These are phyloP conservation scores for Bellardia pandia DNA, from an alignment of 2,888 invertebrate species.

Conservation along the genomic window DNA sequence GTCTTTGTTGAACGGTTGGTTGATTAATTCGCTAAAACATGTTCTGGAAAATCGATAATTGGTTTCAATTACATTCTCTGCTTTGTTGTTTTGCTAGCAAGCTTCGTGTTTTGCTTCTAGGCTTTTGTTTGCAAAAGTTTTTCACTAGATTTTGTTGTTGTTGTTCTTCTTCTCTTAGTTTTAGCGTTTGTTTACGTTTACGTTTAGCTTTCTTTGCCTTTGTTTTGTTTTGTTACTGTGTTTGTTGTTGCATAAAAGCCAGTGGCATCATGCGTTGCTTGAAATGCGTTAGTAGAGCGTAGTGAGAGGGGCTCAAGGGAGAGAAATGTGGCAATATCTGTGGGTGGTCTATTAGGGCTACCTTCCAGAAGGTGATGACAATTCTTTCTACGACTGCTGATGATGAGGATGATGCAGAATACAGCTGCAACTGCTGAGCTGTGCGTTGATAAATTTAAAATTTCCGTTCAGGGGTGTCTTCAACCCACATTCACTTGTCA, in stretches of 20 bases:
- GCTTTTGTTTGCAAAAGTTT: constrained; percentile 47
- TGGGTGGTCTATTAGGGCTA: neutral
- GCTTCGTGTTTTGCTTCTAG: constrained; percentile 32
- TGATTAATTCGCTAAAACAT: constrained; percentile 52
- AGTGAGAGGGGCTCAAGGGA: neutral
- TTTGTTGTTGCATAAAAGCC: constrained; percentile 34
- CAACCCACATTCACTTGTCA: constrained; percentile 49
- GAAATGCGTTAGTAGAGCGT: neutral
- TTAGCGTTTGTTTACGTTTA: constrained; percentile 11
- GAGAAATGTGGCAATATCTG: constrained; percentile 15
- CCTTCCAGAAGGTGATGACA: constrained; percentile 19
- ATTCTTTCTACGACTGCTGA: neutral
- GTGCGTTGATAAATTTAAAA: constrained; percentile 43
- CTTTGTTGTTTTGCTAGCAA: constrained; percentile 58
- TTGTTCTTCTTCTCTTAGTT: neutral
- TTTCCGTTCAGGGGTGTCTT: constrained; percentile 19
- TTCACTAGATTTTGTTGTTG: constrained; percentile 28
- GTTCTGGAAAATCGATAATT: constrained; percentile 68
- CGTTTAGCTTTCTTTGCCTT: constrained; percentile 32
- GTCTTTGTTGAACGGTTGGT: constrained; percentile 63
- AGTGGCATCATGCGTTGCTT: constrained; percentile 36
- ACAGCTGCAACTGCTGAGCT: neutral
- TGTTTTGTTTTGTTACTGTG: constrained; percentile 30
- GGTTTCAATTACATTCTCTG: constrained; percentile 64
- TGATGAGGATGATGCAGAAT: constrained; percentile 13